phyloP scores from a whole-genome alignment of 2,113 vertebrate species.

The Pterocles burchelli region DNA sequence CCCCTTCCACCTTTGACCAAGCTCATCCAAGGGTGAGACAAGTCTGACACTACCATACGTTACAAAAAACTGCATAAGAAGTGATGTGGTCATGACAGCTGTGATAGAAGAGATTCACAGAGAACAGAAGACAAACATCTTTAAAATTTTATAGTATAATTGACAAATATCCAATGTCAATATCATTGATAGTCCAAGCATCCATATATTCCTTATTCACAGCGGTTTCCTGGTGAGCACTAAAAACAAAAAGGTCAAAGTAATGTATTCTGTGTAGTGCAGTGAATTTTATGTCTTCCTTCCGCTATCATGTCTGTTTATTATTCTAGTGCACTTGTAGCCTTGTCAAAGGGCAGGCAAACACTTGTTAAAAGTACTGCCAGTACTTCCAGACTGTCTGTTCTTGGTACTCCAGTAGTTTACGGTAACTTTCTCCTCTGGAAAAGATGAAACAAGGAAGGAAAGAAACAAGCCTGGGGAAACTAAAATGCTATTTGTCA shows the following conservation, averaged over 20 bases:
- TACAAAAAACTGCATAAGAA: not conserved
- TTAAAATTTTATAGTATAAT: not conserved
- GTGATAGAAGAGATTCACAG: not conserved
- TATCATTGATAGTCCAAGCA: not conserved
- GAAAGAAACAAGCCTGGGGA: not conserved
- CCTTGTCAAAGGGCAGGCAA: not conserved
- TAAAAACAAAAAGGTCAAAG: not conserved
- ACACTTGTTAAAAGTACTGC: not conserved
- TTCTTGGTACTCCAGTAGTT: not conserved
- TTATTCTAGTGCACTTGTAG: not conserved
- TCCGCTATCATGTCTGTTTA: not conserved
- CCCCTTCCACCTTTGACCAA: not conserved
- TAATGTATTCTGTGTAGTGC: not conserved
- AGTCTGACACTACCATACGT: not conserved
- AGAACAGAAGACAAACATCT: not conserved
- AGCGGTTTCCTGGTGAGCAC: not conserved
- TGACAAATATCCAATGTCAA: not conserved
- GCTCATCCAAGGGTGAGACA: not conserved
- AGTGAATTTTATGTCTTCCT: constrained; percentile 15
- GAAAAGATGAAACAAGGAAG: constrained; percentile 8
- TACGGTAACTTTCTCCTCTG: not conserved
- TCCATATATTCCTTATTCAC: not conserved
- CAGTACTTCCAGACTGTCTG: constrained; percentile 32
- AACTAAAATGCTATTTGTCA: not conserved
- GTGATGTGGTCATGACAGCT: not conserved